These are phyloP conservation scores for Phenganax marumi DNA, from an alignment of 92 coral and sea anemone species.

Conservation along the genomic window DNA sequence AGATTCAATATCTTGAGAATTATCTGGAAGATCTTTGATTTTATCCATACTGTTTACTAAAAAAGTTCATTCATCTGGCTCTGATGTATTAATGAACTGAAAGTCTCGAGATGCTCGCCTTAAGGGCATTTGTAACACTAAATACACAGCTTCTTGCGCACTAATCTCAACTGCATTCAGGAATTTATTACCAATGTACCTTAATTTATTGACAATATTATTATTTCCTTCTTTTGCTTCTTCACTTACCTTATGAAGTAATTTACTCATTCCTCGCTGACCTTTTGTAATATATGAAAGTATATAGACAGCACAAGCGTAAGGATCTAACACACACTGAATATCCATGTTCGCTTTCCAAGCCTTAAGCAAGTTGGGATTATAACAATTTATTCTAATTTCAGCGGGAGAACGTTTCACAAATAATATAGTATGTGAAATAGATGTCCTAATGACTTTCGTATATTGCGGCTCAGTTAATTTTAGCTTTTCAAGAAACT, in stretches of 20 bases:
- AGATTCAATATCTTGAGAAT: conserved; percentile 65
- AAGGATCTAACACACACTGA: conserved; percentile 32
- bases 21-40: conserved; percentile 63
- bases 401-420: conserved; percentile 60
- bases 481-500: too few relatives aligned
- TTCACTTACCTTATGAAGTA: conserved; percentile 60
- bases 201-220: conserved; percentile 49
- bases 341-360: too few relatives aligned
- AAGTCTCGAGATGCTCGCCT: conserved; percentile 58
- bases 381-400: conserved; percentile 56
- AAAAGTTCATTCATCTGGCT: conserved; percentile 69
- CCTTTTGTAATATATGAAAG: conserved; percentile 67
- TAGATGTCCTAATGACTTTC: too few relatives aligned
- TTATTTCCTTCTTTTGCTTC: conserved; percentile 65
- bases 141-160: conserved; percentile 69
- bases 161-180: conserved; percentile 68
- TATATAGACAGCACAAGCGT: conserved; percentile 67
- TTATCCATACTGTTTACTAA: conserved; percentile 54
- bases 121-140: conserved; percentile 70
- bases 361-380: background rate
- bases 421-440: conserved; percentile 50
- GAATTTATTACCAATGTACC: conserved; percentile 69
- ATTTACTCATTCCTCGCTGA: conserved; percentile 71
- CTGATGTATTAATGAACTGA: conserved; percentile 66
- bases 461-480: too few relatives aligned